Base-by-base conservation (phyloP, 2,113 vertebrate genomes). In the Salvelinus sp. region DNA sequence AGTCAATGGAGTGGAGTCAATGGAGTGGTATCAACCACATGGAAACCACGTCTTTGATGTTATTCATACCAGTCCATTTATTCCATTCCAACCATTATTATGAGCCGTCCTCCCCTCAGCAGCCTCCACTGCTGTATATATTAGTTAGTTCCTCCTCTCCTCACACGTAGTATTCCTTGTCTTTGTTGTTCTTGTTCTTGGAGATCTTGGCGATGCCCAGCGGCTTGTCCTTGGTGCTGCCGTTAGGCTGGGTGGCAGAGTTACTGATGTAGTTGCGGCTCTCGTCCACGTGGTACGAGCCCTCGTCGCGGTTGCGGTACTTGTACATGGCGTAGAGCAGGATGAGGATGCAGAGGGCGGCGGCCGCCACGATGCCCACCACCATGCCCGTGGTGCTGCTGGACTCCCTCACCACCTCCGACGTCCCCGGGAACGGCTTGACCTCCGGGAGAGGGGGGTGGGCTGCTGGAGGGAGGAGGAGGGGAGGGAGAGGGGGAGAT, bases 91-190 rank as follows among this genome's bases (percentile, higher is more conserved):
- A 9, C 2, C 38, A 44, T 44, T 44, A 44, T 44, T 44, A 9
- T 44, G 38, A 44, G 38, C 9, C 38, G 1, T 10, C 38, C 38
- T 10, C 38, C 38, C 2, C 38, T 44, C 38, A 44, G 0, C 38
- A 44, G 38, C 38, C 38, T 44, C 38, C 9, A 44, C 38, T 10
- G 38, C 0, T 44, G 1, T 88, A 90, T 90, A 90, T 87, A 87
- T 80, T 86, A 87, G 79, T 76, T 85, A 83, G 82, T 85, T 2
- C 66, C 66, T 25, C 58, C 48, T 22, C 58, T 20, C 76, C 95
- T 99, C 97, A 99, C 95, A 99, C 98, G 79, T 99, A 99, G 92
- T 99, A 99, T 92, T 99, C 98, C 91, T 98, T 99, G 94, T 99
- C 97, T 94, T 99, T 99, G 94, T 99, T 98, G 92, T 99, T 99